These are phyloP conservation scores for Mamestra brassicae DNA, from an alignment of 2,888 invertebrate genomes.

Conservation along the genomic window DNA sequence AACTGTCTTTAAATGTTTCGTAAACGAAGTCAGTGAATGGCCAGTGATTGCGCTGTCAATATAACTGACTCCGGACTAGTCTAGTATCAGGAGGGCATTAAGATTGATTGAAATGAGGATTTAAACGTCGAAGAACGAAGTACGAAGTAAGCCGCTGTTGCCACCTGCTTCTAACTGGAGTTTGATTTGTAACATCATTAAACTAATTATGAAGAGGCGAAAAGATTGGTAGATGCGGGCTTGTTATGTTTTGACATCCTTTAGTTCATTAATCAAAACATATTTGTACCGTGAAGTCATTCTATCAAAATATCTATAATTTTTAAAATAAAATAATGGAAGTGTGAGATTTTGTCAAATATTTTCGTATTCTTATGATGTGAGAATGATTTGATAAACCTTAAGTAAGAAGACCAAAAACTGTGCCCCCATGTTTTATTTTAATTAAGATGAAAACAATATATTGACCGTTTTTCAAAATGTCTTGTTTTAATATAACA, in stretches of 20 bases:
- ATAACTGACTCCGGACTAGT: not conserved
- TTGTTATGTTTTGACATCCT: not conserved
- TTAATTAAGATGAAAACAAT: no score
- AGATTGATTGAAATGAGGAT: not conserved
- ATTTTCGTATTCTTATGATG: not conserved
- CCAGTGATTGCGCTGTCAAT: not conserved
- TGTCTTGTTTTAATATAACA: no score
- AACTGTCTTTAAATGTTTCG: not conserved
- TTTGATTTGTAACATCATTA: no score
- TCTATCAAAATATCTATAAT: not conserved
- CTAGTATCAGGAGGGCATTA: not conserved
- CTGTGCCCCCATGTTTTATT: not conserved
- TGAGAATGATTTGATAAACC: not conserved
- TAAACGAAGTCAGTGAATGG: conserved; percentile 2
- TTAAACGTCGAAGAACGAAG: no score
- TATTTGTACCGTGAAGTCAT: not conserved
- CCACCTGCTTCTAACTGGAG: no score
- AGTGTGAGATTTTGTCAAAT: not conserved
- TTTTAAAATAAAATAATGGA: not conserved
- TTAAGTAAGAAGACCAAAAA: not conserved
- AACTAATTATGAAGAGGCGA: no score
- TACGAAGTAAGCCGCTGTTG: not conserved
- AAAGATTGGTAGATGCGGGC: not conserved
- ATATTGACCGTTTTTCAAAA: no score
- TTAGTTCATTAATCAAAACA: not conserved